Base-by-base conservation (phyloP, 1,140 invertebrate species). In the Eupeodes corollae region DNA sequence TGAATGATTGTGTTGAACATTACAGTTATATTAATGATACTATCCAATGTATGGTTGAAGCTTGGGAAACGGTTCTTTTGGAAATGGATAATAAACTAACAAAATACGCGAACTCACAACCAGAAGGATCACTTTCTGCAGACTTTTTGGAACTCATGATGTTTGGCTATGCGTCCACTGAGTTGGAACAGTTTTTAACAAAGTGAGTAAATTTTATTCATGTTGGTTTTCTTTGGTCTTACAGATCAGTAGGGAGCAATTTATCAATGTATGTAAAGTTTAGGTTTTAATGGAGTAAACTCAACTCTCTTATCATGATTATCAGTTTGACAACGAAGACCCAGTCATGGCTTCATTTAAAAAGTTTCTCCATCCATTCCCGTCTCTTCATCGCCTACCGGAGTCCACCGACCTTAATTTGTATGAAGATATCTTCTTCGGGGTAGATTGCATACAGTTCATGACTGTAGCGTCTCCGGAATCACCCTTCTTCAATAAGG, bases 61-160 rank as follows among this genome's bases (percentile, higher is more conserved):
- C 89, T 1, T 96, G 91, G 89, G 92, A 96, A 71, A 91, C 89
- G 50, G 91, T 95, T 56, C 73, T 96, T 13, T 63, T 93, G 18
- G 92, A 96, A 74, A 89, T 97, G 79, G 91, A 97, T 68, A 83
- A 86, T 39, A 96, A 96, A 71, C 74, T 97, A 48, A 80, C 85
- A 9, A 82, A 84, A 50, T 96, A 93, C 76, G 88, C 88, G 26
- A 80, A 83, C 53, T 79, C 80, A 48, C 80, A 86, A 46, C 79
- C 79, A 35, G 78, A 82, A 59, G 86, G 86, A 18, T 83, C 80
- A 44, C 79, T 93, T 8, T 85, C 88, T 5, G 88, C 91, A 47
- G 90, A 96, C 70, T 90, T 96, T 64, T 70, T 96, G 46, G 90
- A 95, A 64, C 67, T 97, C 15, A 71, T 95, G 0, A 83, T 94